Percentiles rank a stretch among this genome's conserved stretches.
These are phyloP conservation scores for Apeira syringaria DNA, from an alignment of 2,888 invertebrate species.

Conservation along the genomic window DNA sequence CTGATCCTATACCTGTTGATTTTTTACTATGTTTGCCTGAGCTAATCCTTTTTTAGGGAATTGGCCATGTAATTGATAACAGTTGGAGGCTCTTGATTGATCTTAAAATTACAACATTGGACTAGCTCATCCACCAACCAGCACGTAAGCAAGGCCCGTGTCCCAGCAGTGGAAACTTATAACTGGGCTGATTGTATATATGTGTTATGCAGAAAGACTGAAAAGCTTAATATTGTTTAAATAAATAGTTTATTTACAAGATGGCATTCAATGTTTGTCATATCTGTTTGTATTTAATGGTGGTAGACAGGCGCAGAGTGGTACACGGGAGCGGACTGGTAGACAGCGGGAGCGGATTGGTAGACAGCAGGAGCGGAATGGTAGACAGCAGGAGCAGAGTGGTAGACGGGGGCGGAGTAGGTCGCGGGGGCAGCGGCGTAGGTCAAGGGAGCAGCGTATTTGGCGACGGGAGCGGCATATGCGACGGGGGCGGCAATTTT, in stretches of 20 bases:
- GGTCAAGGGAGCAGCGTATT: constrained; percentile 40
- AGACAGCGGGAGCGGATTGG: constrained; percentile 33
- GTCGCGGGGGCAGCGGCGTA: constrained; percentile 50
- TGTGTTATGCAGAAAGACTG: too few relatives aligned
- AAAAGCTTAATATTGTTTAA: constrained; percentile 30
- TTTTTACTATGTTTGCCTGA: too few relatives aligned
- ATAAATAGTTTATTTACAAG: constrained; percentile 56
- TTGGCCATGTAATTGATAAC: too few relatives aligned
- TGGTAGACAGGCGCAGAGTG: constrained; percentile 44
- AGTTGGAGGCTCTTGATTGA: too few relatives aligned
- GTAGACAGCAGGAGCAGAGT: constrained; percentile 37
- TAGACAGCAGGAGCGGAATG: constrained; percentile 43
- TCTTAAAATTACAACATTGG: too few relatives aligned
- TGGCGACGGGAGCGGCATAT: constrained; percentile 39
- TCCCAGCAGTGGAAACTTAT: too few relatives aligned
- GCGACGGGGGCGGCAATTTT: constrained; percentile 43
- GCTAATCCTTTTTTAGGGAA: too few relatives aligned
- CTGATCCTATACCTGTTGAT: background rate
- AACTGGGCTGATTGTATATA: too few relatives aligned
- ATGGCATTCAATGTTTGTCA: constrained; percentile 38
- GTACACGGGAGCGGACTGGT: constrained; percentile 32
- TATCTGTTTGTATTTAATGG: constrained; percentile 37
- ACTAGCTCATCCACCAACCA: too few relatives aligned
- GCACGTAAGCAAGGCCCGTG: too few relatives aligned
- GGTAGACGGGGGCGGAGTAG: constrained; percentile 45